Base-by-base conservation (phyloP, 2,113 vertebrate genomes). In the Eubucco bourcierii region DNA sequence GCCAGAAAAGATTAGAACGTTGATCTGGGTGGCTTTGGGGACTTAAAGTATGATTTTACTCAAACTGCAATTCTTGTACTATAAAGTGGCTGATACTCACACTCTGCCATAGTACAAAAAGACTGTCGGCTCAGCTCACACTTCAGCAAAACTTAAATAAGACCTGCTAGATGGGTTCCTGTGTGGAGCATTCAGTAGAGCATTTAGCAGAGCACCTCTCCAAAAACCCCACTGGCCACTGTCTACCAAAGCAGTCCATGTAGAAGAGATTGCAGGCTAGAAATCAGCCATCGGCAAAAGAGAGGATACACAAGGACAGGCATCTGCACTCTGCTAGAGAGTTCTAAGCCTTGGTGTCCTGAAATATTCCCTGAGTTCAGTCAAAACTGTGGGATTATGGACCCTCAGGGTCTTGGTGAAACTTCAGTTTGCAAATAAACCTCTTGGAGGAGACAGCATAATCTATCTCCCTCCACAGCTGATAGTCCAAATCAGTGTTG, bases 241-340 rank as follows among this genome's bases (percentile, higher is more conserved):
- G 41, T 17, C 33, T 52, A 44, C 10, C 37, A 31, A 66, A 24
- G 47, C 20, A 33, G 12, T 3, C n/a, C 4, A 4, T 3, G 23
- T 46, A 71, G 39, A 88, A 88, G 9, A 75, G 25, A 16, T 12
- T 6, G 53, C 4, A 14, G 23, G 15, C 5, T 23, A 80, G 60
- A 66, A 91, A 82, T 89, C 18, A 27, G 1, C 28, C 41, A 53
- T 34, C 33, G 9, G 4, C 19, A 59, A 89, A 80, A 73, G 11
- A 8, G 19, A 44, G 7, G 18, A 58, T 24, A 46, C 5, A 76
- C 67, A 5, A 58, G 15, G 6, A 72, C 5, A 63, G 60, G 9
- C 0, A 0, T 5, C 12, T 2, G 4, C 12, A 13, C 1, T 37
- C 7, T 66, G 23, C 15, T 27, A 37, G 24, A 16, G 24, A 89